These are phyloP conservation scores for Scaptomyza graminum DNA, from an alignment of 1,140 invertebrate genomes.

Conservation along the genomic window DNA sequence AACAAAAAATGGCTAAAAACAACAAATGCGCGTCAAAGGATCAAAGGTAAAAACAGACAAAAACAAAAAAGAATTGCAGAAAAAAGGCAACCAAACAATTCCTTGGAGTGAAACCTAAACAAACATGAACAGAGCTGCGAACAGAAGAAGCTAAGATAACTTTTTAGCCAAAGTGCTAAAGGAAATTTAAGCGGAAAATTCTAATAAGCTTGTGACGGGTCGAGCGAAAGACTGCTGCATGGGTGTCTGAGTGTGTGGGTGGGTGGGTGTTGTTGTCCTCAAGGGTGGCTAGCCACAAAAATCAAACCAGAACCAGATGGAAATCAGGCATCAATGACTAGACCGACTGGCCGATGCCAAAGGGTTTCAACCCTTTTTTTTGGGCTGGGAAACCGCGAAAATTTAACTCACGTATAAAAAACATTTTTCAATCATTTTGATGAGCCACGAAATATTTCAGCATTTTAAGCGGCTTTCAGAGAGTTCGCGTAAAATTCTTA, in stretches of 20 bases:
- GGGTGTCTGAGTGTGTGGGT: not conserved
- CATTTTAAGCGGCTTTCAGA: conserved; percentile 75
- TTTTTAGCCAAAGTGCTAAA: conserved; percentile 65
- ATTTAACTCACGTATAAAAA: conserved; percentile 80
- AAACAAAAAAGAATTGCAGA: conserved; percentile 7
- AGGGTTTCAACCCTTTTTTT: conserved; percentile 56
- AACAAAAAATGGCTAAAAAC: conserved; percentile 30
- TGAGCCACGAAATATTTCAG: conserved; percentile 76
- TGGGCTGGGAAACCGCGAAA: conserved; percentile 56
- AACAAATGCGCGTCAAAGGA: conserved; percentile 79
- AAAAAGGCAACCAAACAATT: conserved; percentile 35
- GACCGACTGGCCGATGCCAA: conserved; percentile 11
- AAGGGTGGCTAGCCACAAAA: conserved; percentile 44
- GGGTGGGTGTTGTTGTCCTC: not conserved
- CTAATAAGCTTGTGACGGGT: conserved; percentile 67
- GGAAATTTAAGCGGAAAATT: conserved; percentile 82
- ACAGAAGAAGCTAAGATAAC: conserved; percentile 61
- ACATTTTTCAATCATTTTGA: conserved; percentile 78
- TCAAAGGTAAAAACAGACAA: conserved; percentile 64
- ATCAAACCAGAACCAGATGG: conserved; percentile 46
- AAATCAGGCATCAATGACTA: conserved; percentile 26
- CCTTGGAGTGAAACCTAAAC: conserved; percentile 67
- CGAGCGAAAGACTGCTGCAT: not conserved
- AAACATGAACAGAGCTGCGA: conserved; percentile 54
- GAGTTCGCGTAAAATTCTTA: conserved; percentile 74